Conservation (phyloP, 2,888 invertebrate genomes). For the Desoria tigrina region DNA sequence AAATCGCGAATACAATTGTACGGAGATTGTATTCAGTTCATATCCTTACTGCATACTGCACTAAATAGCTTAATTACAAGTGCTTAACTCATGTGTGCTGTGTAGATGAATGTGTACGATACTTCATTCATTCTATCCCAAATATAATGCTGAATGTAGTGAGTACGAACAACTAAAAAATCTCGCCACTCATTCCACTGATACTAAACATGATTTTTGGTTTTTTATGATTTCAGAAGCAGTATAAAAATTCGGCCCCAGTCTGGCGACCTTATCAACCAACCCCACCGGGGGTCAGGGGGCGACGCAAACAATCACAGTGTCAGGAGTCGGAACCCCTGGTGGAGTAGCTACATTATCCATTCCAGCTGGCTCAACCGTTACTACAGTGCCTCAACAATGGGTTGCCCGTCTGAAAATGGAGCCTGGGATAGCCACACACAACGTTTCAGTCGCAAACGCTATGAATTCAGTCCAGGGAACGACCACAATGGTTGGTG, state of each 20-base stretch:
- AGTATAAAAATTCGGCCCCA: constrained; percentile 8
- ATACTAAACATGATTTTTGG: too few relatives aligned
- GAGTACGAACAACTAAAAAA: too few relatives aligned
- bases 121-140: too few relatives aligned
- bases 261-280: constrained; percentile 41
- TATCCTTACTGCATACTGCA: too few relatives aligned
- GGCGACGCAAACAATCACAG: constrained; percentile 43
- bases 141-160: too few relatives aligned
- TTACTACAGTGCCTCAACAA: constrained; percentile 30
- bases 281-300: constrained; percentile 35
- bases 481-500: neutral
- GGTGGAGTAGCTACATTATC: constrained; percentile 40
- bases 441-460: constrained; percentile 1
- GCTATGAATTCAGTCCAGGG: neutral
- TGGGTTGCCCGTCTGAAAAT: constrained; percentile 51
- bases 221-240: too few relatives aligned
- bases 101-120: too few relatives aligned
- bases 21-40: too few relatives aligned
- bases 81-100: too few relatives aligned
- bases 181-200: too few relatives aligned
- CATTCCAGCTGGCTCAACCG: constrained; percentile 33
- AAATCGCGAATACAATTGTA: too few relatives aligned
- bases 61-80: too few relatives aligned
- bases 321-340: constrained; percentile 37
- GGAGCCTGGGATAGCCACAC: constrained; percentile 33